Conservation (phyloP, 2,113 vertebrate species). For the Nannobrachium achirus region DNA sequence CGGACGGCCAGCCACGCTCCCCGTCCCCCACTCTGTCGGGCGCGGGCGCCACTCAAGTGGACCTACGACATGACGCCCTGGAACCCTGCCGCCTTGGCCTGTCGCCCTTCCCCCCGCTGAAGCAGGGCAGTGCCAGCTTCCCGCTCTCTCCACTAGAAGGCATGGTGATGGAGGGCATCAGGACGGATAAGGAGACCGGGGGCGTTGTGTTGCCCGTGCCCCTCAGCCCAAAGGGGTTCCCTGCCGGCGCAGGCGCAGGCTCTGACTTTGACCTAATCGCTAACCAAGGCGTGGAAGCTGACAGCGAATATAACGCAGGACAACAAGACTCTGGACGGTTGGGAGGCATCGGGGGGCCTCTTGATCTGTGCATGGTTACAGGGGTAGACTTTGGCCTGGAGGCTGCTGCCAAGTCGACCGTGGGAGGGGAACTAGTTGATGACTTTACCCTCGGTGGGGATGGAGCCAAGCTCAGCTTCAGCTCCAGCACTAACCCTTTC, state of each 20-base stretch:
- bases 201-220: constrained; percentile 71
- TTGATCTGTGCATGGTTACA: not conserved
- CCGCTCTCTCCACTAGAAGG: constrained; percentile 76
- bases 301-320: not conserved
- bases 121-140: constrained; percentile 48
- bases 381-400: constrained; percentile 23
- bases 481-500: constrained; percentile 53
- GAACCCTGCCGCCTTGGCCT: constrained; percentile 53
- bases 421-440: not conserved
- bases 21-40: constrained; percentile 63
- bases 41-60: constrained; percentile 59
- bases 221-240: constrained; percentile 47
- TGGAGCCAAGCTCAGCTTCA: constrained; percentile 32
- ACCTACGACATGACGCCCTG: constrained; percentile 61
- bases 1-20: constrained; percentile 83
- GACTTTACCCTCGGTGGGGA: constrained; percentile 29
- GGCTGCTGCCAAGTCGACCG: constrained; percentile 1
- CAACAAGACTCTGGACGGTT: constrained; percentile 20
- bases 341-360: not conserved
- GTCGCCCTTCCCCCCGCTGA: constrained; percentile 54
- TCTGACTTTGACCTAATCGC: not conserved
- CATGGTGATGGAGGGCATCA: constrained; percentile 70
- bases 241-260: not conserved
- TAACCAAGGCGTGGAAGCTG: not conserved
- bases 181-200: constrained; percentile 59